Conservation (phyloP, 2,888 invertebrate species). For the Lepidocyrtinus sp. region DNA sequence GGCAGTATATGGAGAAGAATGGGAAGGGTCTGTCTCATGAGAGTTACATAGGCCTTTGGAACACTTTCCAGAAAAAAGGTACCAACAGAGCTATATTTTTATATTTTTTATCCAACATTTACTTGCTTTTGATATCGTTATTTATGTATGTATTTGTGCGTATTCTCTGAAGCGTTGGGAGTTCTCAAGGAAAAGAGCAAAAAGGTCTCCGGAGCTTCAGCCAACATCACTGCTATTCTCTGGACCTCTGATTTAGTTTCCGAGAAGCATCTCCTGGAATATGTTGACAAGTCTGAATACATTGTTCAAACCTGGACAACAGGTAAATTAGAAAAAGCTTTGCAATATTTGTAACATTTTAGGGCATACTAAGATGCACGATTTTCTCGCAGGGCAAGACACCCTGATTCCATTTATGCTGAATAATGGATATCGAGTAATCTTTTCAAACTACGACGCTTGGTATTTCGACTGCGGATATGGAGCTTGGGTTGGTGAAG, state of each 20-base stretch:
- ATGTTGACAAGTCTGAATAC: slow-evolving; percentile 82
- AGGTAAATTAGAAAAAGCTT: slow-evolving; percentile 36
- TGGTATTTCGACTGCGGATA: slow-evolving; percentile 90
- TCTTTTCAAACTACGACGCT: slow-evolving; percentile 90
- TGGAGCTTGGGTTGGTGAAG: slow-evolving; percentile 84
- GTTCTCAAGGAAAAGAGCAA: slow-evolving; percentile 77
- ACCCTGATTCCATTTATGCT: slow-evolving; percentile 76
- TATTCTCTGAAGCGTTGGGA: slow-evolving; percentile 72
- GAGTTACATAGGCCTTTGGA: slow-evolving; percentile 74
- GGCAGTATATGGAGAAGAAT: slow-evolving; percentile 62
- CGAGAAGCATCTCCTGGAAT: slow-evolving; percentile 78
- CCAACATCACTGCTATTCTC: slow-evolving; percentile 78
- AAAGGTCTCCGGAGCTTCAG: slow-evolving; percentile 71
- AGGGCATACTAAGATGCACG: background rate
- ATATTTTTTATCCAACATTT: too few relatives aligned
- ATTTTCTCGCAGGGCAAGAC: slow-evolving; percentile 74
- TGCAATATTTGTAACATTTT: background rate
- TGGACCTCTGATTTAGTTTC: slow-evolving; percentile 87
- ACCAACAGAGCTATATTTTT: too few relatives aligned
- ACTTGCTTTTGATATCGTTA: background rate
- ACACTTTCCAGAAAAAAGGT: slow-evolving; percentile 70
- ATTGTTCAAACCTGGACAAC: slow-evolving; percentile 83
- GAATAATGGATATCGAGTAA: slow-evolving; percentile 81
- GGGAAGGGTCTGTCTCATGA: slow-evolving; percentile 65
- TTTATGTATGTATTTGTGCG: background rate